phyloP scores from a whole-genome alignment of 2,113 vertebrate genomes.

The Stigmatopora nigra region DNA sequence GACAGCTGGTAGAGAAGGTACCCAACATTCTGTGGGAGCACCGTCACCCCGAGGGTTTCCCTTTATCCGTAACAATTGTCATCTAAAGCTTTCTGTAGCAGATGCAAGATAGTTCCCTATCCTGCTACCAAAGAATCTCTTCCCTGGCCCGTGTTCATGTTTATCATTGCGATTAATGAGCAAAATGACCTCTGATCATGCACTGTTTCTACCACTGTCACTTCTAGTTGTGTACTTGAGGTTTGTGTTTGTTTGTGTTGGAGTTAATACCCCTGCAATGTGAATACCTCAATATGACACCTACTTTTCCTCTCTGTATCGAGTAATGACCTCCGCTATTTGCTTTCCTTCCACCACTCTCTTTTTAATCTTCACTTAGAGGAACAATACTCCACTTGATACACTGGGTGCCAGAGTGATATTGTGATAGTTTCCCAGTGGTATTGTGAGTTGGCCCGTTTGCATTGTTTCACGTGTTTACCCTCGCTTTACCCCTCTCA shows the following conservation, averaged over 20 bases:
- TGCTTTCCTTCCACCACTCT: conserved; percentile 45
- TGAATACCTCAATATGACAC: conserved; percentile 27
- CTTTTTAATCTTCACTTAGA: conserved; percentile 70
- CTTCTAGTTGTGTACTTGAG: neutral
- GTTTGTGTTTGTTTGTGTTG: conserved; percentile 10
- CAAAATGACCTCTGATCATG: conserved; percentile 9
- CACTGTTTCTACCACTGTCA: neutral
- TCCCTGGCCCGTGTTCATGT: conserved; percentile 18
- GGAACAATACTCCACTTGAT: conserved; percentile 55
- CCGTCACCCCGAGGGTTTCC: conserved; percentile 52
- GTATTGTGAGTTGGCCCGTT: conserved; percentile 52
- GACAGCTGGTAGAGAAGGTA: conserved; percentile 66
- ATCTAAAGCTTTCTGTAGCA: conserved; percentile 59
- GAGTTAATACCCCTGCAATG: conserved; percentile 2
- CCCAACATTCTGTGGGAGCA: conserved; percentile 47
- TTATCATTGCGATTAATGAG: conserved; percentile 8
- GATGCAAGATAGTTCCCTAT: conserved; percentile 59
- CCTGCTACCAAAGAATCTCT: conserved; percentile 35
- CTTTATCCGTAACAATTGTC: conserved; percentile 68
- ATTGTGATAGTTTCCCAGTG: conserved; percentile 64
- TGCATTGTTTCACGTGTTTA: conserved; percentile 65
- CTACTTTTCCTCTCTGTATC: conserved; percentile 11
- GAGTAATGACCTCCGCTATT: conserved; percentile 49
- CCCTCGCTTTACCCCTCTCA: conserved; percentile 51
- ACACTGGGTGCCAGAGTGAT: conserved; percentile 46